Evolutionary conservation across 2,888 invertebrate genomes (phyloP).

Genomic region (Melanophora roralis): DNA sequence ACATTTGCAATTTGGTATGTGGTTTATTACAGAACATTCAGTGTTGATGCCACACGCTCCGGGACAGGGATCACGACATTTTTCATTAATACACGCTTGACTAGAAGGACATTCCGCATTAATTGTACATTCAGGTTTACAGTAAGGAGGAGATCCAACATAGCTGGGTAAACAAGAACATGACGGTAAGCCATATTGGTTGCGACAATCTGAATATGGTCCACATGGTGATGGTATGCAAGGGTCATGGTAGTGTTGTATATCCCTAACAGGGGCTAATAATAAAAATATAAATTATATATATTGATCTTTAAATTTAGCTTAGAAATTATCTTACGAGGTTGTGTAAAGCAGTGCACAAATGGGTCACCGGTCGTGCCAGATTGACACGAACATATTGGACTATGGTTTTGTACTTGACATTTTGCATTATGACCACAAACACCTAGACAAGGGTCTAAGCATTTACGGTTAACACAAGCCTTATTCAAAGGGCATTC

Average conservation of each 20-base stretch:
- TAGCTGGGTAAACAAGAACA: conserved; percentile 83
- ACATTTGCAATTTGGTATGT: conserved; percentile 86
- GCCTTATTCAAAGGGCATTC: conserved; percentile 83
- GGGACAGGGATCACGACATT: conserved; percentile 88
- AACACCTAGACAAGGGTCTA: conserved; percentile 86
- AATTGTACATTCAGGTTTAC: conserved; percentile 84
- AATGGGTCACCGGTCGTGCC: conserved; percentile 87
- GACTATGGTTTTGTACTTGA: conserved; percentile 86
- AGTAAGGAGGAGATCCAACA: conserved; percentile 84
- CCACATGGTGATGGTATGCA: conserved; percentile 84
- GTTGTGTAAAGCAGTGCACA: conserved; percentile 80
- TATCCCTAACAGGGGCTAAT: conserved; percentile 65
- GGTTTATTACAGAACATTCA: conserved; percentile 82
- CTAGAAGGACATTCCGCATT: conserved; percentile 87
- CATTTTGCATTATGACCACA: conserved; percentile 86
- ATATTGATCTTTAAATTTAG: background rate
- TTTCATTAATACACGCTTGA: conserved; percentile 86
- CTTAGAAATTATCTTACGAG: conserved; percentile 72
- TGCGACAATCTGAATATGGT: conserved; percentile 82
- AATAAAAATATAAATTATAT: conserved; percentile 1
- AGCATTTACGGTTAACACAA: conserved; percentile 85
- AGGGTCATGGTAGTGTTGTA: conserved; percentile 77
- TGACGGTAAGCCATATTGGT: conserved; percentile 80
- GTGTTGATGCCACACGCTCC: conserved; percentile 85
- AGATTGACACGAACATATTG: conserved; percentile 84